phyloP scores from a whole-genome alignment of 2,113 vertebrate genomes.

The Monopterus albus region DNA sequence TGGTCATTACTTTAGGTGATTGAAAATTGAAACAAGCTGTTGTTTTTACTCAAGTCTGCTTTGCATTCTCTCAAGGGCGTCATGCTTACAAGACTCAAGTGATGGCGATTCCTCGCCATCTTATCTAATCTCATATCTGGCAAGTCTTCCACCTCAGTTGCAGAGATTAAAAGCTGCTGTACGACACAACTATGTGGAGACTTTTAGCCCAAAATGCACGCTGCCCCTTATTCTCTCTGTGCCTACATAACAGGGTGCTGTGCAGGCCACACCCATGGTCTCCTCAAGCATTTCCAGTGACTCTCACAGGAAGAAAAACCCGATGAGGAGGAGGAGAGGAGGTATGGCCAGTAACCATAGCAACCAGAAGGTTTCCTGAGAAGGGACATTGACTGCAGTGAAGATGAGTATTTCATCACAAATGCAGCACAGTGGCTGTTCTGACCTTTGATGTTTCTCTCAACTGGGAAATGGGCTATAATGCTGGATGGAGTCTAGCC shows the following conservation, averaged over 20 bases:
- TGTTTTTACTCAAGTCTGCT: not conserved
- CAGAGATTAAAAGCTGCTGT: constrained; percentile 5
- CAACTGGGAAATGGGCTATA: not conserved
- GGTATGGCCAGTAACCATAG: constrained; percentile 60
- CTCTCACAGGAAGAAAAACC: constrained; percentile 19
- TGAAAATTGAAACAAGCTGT: constrained; percentile 28
- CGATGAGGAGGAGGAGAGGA: constrained; percentile 34
- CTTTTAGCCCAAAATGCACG: not conserved
- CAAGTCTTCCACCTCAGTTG: not conserved
- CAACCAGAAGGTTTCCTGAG: constrained; percentile 41
- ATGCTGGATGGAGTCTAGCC: not conserved
- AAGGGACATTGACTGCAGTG: constrained; percentile 24
- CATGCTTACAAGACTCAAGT: constrained; percentile 6
- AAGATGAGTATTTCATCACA: constrained; percentile 42
- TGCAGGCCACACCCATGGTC: constrained; percentile 10
- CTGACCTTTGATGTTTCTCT: constrained; percentile 47
- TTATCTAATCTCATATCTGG: constrained; percentile 8
- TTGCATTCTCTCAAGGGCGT: constrained; percentile 2
- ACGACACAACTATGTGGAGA: constrained; percentile 1
- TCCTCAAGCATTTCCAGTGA: constrained; percentile 8
- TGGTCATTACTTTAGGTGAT: constrained; percentile 15
- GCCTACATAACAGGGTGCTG: constrained; percentile 20
- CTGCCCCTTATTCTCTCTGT: not conserved
- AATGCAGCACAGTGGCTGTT: constrained; percentile 23
- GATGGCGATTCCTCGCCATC: constrained; percentile 10